These are phyloP conservation scores for Epicauta chinensis DNA, from an alignment of 1,140 invertebrate genomes.

Conservation along the genomic window DNA sequence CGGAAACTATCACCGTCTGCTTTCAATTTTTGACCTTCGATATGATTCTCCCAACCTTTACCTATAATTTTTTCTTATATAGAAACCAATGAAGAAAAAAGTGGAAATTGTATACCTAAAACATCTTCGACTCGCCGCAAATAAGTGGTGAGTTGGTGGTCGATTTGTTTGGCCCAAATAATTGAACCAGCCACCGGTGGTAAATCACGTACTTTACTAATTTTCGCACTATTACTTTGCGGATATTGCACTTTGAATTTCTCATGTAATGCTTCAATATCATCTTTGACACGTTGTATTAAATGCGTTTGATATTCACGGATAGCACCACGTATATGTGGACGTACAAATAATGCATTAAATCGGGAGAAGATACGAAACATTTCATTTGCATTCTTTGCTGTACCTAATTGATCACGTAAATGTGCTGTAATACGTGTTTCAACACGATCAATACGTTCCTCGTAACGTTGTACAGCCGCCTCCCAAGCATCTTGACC, in stretches of 20 bases:
- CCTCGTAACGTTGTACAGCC: conserved; percentile 91
- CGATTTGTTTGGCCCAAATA: conserved; percentile 98
- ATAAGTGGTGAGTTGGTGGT: conserved; percentile 95
- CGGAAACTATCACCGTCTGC: conserved; percentile 96
- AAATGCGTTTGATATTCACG: conserved; percentile 98
- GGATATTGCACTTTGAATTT: conserved; percentile 97
- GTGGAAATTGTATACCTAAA: conserved; percentile 56
- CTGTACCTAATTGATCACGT: conserved; percentile 93
- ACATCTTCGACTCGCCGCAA: conserved; percentile 96
- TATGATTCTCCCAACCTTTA: conserved; percentile 98
- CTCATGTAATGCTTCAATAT: conserved; percentile 95
- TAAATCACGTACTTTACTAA: conserved; percentile 87
- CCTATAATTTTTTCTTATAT: too few species aligned
- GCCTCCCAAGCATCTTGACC: conserved; percentile 97
- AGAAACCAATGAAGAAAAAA: conserved; percentile 2
- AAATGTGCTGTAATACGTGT: conserved; percentile 94
- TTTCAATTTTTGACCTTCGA: conserved; percentile 97
- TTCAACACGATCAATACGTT: conserved; percentile 95
- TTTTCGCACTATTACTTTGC: conserved; percentile 84
- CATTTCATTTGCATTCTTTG: conserved; percentile 99
- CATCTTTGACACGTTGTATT: conserved; percentile 98
- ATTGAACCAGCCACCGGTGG: conserved; percentile 96
- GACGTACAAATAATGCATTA: conserved; percentile 96
- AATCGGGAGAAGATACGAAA: conserved; percentile 97
- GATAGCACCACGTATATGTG: conserved; percentile 97